These are phyloP conservation scores for Enhydra lutris DNA, from an alignment of 2,113 vertebrate species.

Conservation along the genomic window DNA sequence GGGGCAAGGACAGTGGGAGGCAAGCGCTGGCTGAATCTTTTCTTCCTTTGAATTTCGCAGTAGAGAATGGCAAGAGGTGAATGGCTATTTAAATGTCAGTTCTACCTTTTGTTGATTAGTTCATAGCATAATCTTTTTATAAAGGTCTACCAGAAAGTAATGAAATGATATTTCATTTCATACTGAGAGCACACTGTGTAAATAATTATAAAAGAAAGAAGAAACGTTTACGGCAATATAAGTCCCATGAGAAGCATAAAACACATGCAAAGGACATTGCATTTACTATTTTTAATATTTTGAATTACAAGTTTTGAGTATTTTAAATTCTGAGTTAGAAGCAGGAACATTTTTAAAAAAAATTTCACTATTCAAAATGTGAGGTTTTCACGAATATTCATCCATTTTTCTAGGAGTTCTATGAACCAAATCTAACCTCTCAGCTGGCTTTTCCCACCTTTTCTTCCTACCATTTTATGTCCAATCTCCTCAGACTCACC, in stretches of 20 bases:
- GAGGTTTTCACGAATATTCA: not conserved
- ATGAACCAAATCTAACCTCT: not conserved
- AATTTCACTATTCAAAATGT: not conserved
- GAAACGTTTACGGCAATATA: not conserved
- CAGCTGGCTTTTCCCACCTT: not conserved
- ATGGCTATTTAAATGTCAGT: conserved; percentile 58
- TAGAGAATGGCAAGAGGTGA: conserved; percentile 22
- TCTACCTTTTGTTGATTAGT: conserved; percentile 54
- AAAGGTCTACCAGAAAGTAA: conserved; percentile 45
- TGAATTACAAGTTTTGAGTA: not conserved
- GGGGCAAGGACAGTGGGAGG: not conserved
- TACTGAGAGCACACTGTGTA: not conserved
- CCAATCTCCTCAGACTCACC: not conserved
- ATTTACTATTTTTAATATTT: not conserved
- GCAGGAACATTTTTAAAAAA: not conserved
- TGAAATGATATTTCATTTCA: conserved; percentile 53
- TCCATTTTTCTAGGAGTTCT: not conserved
- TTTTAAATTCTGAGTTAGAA: not conserved
- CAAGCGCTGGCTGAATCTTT: not conserved
- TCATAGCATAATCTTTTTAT: conserved; percentile 22
- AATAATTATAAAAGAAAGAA: conserved; percentile 52
- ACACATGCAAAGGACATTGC: not conserved
- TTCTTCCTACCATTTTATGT: not conserved
- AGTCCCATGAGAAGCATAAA: not conserved
- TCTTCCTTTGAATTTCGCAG: conserved; percentile 20